phyloP scores from a whole-genome alignment of 64 coral and sea anemone species.

The Trachythela sp. region DNA sequence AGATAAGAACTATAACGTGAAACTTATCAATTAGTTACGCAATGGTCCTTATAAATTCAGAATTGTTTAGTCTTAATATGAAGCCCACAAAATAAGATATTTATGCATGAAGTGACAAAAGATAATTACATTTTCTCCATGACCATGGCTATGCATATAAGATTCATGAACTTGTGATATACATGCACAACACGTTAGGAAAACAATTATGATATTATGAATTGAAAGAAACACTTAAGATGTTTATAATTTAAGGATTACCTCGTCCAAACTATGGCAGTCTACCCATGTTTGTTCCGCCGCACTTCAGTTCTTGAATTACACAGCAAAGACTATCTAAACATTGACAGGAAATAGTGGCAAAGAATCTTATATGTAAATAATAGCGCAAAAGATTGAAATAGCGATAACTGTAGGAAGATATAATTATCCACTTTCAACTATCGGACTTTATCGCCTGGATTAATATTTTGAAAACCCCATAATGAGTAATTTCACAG shows the following conservation, averaged over 20 bases:
- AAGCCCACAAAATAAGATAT: too few species aligned
- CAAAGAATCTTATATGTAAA: neutral
- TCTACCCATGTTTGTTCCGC: neutral
- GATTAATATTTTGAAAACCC: neutral
- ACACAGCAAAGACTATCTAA: neutral
- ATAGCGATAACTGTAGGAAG: neutral
- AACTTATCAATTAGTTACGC: too few species aligned
- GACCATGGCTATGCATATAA: neutral
- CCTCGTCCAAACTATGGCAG: neutral
- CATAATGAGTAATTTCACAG: neutral
- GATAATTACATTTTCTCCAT: neutral
- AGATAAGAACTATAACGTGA: too few species aligned
- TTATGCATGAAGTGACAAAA: neutral
- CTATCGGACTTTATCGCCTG: neutral
- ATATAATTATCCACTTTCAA: neutral
- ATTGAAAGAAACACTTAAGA: neutral
- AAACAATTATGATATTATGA: neutral
- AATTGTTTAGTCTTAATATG: too few species aligned
- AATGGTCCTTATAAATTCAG: too few species aligned
- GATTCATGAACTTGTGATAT: neutral
- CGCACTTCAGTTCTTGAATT: neutral
- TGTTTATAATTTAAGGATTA: neutral
- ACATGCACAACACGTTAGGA: neutral
- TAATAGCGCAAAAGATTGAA: neutral
- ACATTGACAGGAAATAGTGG: neutral